Base-by-base conservation (phyloP, 1,140 invertebrate species). In the Hycleus cichorii region DNA sequence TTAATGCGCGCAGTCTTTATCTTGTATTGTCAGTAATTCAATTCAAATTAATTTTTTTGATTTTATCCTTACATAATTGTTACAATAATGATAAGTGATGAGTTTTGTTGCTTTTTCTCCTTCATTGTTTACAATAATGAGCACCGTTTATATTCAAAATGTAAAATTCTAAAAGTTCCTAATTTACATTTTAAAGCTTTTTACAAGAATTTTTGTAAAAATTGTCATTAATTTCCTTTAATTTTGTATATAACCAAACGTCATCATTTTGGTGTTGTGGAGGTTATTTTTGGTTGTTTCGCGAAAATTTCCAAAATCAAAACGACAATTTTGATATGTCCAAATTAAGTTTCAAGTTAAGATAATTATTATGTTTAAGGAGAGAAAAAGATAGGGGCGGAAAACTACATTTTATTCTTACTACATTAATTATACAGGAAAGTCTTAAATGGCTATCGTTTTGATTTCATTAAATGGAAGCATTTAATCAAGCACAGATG, bases 21-120 rank as follows among this genome's bases (percentile, higher is more conserved):
- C 48, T 64, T 57, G 61, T 69, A 69, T 69, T 68, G 66, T 68
- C 66, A 58, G 42, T 60, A 67, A 62, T 61, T 42, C 48, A 65
- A 60, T 53, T 54, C 49, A 62, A 64, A 56, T 5, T 7, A 32
- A 32, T 32, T 32, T 32, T 46, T 46, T 53, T 53, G 42, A 53
- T 53, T 53, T 26, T 10, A 53, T 18, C 42, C 18, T 40, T 39
- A 9, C 3, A 38, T 25, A 18, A 43, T 38, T 27, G 44, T 51
- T 25, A 24, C 12, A 25, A 25, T 32, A 32, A 32, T 32, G 32
- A 32, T 32, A 32, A 32, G 18, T 32, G 32, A 32, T 32, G 32
- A 32, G 32, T 32, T 32, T 32, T 18, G 18, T 18, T 18, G 18
- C 18, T 1, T 18, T 18, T 18, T 18, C 18, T 18, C 18, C 18